Base-by-base conservation (phyloP, 2,113 vertebrate species). In the Brachirus orientalis region DNA sequence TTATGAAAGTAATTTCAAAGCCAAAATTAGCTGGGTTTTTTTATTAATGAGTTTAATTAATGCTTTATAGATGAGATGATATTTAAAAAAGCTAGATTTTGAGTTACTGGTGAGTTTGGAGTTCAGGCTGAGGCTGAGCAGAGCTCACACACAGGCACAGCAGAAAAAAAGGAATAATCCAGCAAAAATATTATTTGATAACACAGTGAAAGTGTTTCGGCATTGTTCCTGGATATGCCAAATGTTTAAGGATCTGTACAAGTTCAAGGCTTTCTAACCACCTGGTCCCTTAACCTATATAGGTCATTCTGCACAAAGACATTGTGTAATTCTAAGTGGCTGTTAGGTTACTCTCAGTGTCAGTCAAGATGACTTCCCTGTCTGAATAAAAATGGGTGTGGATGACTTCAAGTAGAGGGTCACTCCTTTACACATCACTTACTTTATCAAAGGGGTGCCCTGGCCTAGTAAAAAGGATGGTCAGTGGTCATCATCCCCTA, bases 351-450 rank as follows among this genome's bases (percentile, higher is more conserved):
- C 62, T 47, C n/a, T 1, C 51, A 76, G 63, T 79, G 76, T 84
- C 79, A 67, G 56, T 47, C 53, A 66, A 38, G 60, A 79, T 46
- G 80, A 55, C 59, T 56, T 53, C 61, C 43, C 10, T 45, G 38
- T 66, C 57, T 66, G 62, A 59, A 59, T 55, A 83, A 72, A 67
- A 53, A 77, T 40, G 55, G 64, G 28, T 65, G 73, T 48, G 52
- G 59, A 63, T 66, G 62, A 73, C 60, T 64, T 52, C 33, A 61
- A 68, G 38, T 58, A 38, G 63, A 75, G 85, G 85, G 88, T 88
- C 85, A 90, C 88, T 90, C 88, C 84, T 89, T 88, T 87, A 89
- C 88, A 88, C 85, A 89, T 59, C 79, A 63, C 77, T 84, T 89
- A 75, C 88, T 83, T 88, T 81, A 82, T 83, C 70, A 73, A 79